Evolutionary conservation across 2,797 vertebrate genomes (phyloP).

Genomic region (Artibeus jamaicensis): DNA sequence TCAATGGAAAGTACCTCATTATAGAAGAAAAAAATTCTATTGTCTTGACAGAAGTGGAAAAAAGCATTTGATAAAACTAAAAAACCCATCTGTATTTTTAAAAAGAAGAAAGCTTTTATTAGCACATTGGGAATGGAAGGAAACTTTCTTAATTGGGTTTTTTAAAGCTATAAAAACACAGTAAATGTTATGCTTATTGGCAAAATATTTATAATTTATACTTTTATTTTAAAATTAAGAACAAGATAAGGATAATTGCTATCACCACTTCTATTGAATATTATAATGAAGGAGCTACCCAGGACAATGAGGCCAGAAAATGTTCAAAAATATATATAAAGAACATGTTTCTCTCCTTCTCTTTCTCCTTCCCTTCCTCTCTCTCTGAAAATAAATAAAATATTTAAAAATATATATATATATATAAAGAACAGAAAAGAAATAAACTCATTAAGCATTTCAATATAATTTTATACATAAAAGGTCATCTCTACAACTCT

Average conservation of each 20-base stretch:
- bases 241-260: background rate
- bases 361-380: too few relatives aligned
- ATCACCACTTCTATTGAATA: background rate
- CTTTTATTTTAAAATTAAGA: background rate
- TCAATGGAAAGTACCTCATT: background rate
- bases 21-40: background rate
- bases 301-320: background rate
- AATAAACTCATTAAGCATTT: background rate
- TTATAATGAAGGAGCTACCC: background rate
- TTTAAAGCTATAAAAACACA: background rate
- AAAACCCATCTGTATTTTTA: background rate
- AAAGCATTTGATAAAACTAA: background rate
- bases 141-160: background rate
- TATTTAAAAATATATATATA: background rate
- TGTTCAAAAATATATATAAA: background rate
- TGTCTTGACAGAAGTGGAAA: background rate
- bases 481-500: background rate
- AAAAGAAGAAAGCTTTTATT: background rate
- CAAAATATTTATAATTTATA: background rate
- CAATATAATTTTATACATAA: background rate
- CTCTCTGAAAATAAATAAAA: too few relatives aligned
- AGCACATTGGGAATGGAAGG: background rate
- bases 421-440: background rate
- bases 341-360: too few relatives aligned
- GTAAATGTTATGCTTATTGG: background rate